Evolutionary conservation across 2,888 invertebrate species (phyloP).

Genomic region (Ptychoptera contaminata): DNA sequence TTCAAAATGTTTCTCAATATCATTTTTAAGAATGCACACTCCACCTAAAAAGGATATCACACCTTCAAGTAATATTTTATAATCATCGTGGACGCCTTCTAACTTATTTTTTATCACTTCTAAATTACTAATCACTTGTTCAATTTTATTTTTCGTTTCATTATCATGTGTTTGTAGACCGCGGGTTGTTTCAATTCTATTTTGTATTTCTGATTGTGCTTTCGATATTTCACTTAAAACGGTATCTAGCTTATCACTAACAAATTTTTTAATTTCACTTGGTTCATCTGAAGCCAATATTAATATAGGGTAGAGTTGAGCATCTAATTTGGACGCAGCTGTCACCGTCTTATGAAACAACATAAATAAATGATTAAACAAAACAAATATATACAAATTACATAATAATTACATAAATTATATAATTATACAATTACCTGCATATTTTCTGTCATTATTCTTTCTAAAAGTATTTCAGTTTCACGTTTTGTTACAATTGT

Average conservation of each 20-base stretch:
- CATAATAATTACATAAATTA: not conserved
- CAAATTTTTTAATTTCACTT: constrained; percentile 36
- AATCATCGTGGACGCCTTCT: constrained; percentile 50
- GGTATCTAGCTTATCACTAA: constrained; percentile 38
- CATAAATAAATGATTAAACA: constrained; percentile 6
- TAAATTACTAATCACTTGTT: constrained; percentile 47
- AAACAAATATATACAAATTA: not conserved
- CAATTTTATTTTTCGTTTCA: constrained; percentile 34
- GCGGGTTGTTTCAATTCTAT: constrained; percentile 49
- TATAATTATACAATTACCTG: constrained; percentile 34
- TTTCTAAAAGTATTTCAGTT: constrained; percentile 33
- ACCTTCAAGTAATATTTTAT: constrained; percentile 52
- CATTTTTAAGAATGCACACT: constrained; percentile 42
- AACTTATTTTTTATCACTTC: constrained; percentile 48
- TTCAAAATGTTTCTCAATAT: constrained; percentile 40
- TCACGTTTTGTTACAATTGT: constrained; percentile 42
- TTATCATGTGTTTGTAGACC: constrained; percentile 40
- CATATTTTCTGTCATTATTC: constrained; percentile 45
- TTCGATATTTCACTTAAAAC: constrained; percentile 43
- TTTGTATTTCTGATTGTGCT: constrained; percentile 50
- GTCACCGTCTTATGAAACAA: constrained; percentile 44
- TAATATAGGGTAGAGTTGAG: constrained; percentile 59
- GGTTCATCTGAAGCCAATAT: constrained; percentile 44
- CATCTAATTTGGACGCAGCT: constrained; percentile 50
- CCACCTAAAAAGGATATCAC: constrained; percentile 55